A percentile compares a stretch with the other conserved stretches of the same genome.
Evolutionary conservation across 1,140 invertebrate species (phyloP).

Genomic region (Melanaphis sacchari): DNA sequence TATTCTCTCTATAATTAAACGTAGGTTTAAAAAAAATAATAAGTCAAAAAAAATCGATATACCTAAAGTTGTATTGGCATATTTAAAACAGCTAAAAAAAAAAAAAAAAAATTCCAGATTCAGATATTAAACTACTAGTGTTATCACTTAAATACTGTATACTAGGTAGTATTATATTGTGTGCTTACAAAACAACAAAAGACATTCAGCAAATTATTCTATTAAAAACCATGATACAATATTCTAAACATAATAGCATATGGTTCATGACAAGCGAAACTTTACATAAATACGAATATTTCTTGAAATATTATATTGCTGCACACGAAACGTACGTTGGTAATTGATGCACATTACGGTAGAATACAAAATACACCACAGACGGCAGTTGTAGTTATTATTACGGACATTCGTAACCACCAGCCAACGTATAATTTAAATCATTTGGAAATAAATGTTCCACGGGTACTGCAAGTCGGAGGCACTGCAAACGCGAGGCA

Average conservation of each 20-base stretch:
- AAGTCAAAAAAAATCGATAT: not conserved
- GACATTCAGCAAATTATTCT: not conserved
- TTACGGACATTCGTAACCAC: not conserved
- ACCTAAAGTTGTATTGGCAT: too few species aligned
- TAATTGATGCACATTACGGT: not conserved
- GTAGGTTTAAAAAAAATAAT: not conserved
- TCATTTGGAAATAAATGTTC: not conserved
- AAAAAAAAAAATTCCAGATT: not conserved
- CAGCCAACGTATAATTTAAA: not conserved
- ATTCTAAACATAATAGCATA: not conserved
- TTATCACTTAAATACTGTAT: not conserved
- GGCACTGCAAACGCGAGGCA: not conserved
- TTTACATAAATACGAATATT: not conserved
- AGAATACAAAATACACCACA: not conserved
- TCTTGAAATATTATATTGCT: not conserved
- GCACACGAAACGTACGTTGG: not conserved
- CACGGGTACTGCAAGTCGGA: not conserved
- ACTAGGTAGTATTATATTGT: not conserved
- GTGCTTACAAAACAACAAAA: not conserved
- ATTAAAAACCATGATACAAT: not conserved
- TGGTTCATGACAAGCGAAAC: not conserved
- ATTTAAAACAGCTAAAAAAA: not conserved
- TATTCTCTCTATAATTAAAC: not conserved
- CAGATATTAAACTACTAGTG: not conserved
- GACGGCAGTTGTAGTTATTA: not conserved